Percentiles rank a stretch among this genome's conserved stretches.
Evolutionary conservation across 2,797 vertebrate genomes (phyloP).

Genomic region (Chanos chanos): DNA sequence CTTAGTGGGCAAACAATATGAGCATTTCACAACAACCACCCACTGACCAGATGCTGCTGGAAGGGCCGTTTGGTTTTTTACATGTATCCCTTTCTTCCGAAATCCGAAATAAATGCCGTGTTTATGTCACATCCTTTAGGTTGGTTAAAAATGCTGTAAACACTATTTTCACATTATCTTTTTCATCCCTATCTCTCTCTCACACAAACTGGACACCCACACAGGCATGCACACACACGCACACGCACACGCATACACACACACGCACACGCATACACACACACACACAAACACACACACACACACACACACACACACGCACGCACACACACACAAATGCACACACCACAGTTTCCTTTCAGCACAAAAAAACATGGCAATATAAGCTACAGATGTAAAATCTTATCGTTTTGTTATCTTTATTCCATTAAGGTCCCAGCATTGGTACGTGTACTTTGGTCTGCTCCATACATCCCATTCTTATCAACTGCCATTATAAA

Average conservation of each 20-base stretch:
- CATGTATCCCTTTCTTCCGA: neutral
- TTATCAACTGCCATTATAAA: too few relatives aligned
- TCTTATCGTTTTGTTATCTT: too few relatives aligned
- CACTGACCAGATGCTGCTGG: constrained; percentile 4
- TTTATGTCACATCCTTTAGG: too few relatives aligned
- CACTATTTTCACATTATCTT: neutral
- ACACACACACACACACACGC: neutral
- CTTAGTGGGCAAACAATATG: constrained; percentile 1
- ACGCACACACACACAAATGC: neutral
- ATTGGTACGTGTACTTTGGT: too few relatives aligned
- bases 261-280: constrained; percentile 23
- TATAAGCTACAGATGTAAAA: too few relatives aligned
- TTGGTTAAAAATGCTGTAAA: neutral
- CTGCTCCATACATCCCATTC: too few relatives aligned
- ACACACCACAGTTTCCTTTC: neutral
- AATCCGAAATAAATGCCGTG: neutral
- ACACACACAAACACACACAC: neutral
- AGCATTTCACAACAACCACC: neutral
- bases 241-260: neutral
- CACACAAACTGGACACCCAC: neutral
- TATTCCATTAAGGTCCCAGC: too few relatives aligned
- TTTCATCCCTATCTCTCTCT: neutral
- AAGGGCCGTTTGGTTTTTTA: neutral
- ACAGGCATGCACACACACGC: too few relatives aligned
- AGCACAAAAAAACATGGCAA: constrained; percentile 14